These are phyloP conservation scores for Lepidochrysops patricia DNA, from an alignment of 2,888 invertebrate species.

Conservation along the genomic window DNA sequence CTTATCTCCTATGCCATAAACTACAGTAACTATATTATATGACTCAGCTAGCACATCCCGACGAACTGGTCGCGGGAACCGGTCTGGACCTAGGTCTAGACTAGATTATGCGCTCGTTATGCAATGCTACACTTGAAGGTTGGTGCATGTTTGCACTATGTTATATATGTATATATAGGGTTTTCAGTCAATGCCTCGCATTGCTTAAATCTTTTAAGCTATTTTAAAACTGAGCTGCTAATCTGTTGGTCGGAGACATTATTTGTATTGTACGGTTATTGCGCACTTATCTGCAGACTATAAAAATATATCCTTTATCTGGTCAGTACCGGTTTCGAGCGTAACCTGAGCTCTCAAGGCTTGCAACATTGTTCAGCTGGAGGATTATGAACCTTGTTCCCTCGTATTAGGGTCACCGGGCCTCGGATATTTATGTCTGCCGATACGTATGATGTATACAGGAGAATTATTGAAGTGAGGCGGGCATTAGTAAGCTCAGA, in stretches of 20 bases:
- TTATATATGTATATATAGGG: too few relatives aligned
- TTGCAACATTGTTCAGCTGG: neutral
- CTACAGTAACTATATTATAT: neutral
- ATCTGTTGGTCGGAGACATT: neutral
- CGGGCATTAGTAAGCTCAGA: neutral
- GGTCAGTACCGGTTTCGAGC: neutral
- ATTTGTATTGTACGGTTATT: neutral
- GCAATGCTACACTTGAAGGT: slow-evolving; percentile 1
- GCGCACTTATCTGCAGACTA: neutral
- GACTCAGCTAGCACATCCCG: neutral
- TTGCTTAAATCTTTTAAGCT: neutral
- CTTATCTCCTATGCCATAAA: neutral
- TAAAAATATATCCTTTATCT: neutral
- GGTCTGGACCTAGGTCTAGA: neutral
- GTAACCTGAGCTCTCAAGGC: neutral
- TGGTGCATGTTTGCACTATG: neutral
- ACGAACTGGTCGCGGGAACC: neutral
- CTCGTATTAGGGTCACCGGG: neutral
- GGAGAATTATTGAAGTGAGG: neutral
- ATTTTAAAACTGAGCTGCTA: neutral
- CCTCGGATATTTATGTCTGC: too few relatives aligned
- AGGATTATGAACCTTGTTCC: neutral
- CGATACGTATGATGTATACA: neutral
- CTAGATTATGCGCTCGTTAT: neutral
- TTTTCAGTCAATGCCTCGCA: too few relatives aligned